Conservation (phyloP, 2,113 vertebrate genomes). For the Marmota monax region DNA sequence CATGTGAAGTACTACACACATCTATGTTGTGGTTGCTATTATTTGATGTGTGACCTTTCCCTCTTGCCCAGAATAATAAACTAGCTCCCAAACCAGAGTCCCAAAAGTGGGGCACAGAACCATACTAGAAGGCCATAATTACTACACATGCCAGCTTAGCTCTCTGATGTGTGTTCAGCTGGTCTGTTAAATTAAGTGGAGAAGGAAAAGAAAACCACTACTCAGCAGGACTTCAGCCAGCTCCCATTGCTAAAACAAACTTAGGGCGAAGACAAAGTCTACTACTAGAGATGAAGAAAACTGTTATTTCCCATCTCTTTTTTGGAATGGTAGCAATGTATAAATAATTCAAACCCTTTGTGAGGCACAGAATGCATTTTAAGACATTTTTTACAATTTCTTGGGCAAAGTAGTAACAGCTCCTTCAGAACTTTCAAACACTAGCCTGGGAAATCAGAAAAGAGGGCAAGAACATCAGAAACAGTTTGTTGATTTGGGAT, state of each 20-base stretch:
- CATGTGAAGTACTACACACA: background rate
- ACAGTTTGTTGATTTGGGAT: background rate
- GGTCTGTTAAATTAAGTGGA: slow-evolving; percentile 78
- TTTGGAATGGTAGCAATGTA: slow-evolving; percentile 53
- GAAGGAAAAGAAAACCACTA: slow-evolving; percentile 79
- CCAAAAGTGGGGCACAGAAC: slow-evolving; percentile 56
- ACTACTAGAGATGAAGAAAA: slow-evolving; percentile 58
- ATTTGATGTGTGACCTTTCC: slow-evolving; percentile 58
- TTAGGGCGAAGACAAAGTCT: background rate
- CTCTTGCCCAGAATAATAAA: slow-evolving; percentile 78
- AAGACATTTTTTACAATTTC: background rate
- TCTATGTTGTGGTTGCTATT: slow-evolving; percentile 46
- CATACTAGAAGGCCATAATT: slow-evolving; percentile 69
- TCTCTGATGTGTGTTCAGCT: slow-evolving; percentile 79
- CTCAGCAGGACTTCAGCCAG: slow-evolving; percentile 73
- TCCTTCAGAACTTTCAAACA: slow-evolving; percentile 24
- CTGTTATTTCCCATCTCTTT: slow-evolving; percentile 48
- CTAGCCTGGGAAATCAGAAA: background rate
- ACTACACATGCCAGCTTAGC: slow-evolving; percentile 49
- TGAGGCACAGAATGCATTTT: slow-evolving; percentile 50
- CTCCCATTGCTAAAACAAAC: slow-evolving; percentile 76
- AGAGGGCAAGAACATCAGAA: background rate
- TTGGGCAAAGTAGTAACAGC: background rate
- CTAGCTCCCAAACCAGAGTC: slow-evolving; percentile 67
- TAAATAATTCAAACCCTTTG: slow-evolving; percentile 60